A percentile compares a stretch with the other conserved stretches of the same genome.
Conservation (phyloP, 1,140 invertebrate species). For the Drosophila kanapiae region DNA sequence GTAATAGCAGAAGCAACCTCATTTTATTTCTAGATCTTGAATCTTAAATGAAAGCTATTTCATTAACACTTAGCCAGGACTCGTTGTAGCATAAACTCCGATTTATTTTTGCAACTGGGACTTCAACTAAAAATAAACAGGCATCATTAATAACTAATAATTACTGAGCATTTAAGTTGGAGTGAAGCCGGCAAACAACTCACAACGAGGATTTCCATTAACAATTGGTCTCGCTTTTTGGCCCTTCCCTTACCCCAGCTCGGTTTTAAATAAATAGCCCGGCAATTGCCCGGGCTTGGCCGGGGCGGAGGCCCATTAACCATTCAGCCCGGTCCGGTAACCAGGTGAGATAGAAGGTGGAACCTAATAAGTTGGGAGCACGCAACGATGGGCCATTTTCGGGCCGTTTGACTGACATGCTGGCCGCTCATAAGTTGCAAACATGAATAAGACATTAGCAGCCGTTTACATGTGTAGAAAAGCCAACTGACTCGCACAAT, state of each 20-base stretch:
- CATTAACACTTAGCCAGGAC: no score
- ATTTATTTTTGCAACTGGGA: not conserved
- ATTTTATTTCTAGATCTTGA: not conserved
- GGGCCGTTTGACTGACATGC: slow-evolving; percentile 33
- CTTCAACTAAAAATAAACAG: slow-evolving; percentile 12
- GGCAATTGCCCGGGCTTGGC: slow-evolving; percentile 49
- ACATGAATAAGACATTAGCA: slow-evolving; percentile 83
- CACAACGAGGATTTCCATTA: slow-evolving; percentile 38
- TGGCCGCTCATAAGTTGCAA: slow-evolving; percentile 59
- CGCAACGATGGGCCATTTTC: slow-evolving; percentile 68
- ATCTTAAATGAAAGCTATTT: not conserved
- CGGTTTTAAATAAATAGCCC: slow-evolving; percentile 53
- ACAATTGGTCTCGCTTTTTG: slow-evolving; percentile 18
- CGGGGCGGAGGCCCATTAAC: slow-evolving; percentile 23
- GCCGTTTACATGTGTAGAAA: slow-evolving; percentile 71
- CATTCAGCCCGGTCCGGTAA: not conserved
- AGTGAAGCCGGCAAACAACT: slow-evolving; percentile 8
- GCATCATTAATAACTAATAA: slow-evolving; percentile 43
- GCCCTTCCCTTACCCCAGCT: not conserved
- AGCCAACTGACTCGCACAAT: slow-evolving; percentile 48
- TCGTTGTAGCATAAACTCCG: not conserved
- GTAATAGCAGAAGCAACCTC: no score
- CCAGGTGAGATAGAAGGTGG: slow-evolving; percentile 17
- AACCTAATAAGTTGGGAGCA: slow-evolving; percentile 75
- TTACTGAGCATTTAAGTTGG: slow-evolving; percentile 20